Evolutionary conservation across 2,113 vertebrate genomes (phyloP).

Genomic region (Passer domesticus): DNA sequence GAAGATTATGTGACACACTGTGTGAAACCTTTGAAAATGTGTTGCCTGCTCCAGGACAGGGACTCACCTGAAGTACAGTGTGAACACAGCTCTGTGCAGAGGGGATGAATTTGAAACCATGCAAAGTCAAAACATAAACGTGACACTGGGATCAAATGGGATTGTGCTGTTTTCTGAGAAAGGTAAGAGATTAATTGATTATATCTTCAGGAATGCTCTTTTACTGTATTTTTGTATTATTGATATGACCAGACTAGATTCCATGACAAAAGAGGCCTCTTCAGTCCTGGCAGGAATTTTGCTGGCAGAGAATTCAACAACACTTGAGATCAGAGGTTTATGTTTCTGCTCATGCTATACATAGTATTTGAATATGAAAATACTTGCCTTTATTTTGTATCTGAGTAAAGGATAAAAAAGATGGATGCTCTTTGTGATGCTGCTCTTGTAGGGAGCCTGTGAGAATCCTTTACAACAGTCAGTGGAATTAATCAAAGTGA

Average conservation of each 20-base stretch:
- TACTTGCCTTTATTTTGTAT: neutral
- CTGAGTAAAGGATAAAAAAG: neutral
- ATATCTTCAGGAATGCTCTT: neutral
- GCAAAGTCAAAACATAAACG: conserved; percentile 34
- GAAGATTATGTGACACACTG: neutral
- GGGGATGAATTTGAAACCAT: conserved; percentile 40
- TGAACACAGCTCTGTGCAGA: neutral
- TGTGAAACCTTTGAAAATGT: neutral
- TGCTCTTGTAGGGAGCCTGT: neutral
- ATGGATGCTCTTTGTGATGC: neutral
- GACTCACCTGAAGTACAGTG: neutral
- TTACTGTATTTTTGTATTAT: neutral
- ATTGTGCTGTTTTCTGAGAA: conserved; percentile 50
- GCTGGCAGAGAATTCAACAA: neutral
- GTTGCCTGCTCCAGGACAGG: neutral
- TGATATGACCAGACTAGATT: neutral
- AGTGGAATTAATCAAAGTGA: neutral
- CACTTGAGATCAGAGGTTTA: neutral
- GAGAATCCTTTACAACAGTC: neutral
- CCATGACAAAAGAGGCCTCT: neutral
- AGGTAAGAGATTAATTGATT: conserved; percentile 39
- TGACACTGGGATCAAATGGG: neutral
- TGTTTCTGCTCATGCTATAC: neutral
- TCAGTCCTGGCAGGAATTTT: neutral
- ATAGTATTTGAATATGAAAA: neutral